Evolutionary conservation across 37 sponge, comb jelly and placozoan genomes (phyloP).

Genomic region (Hexactinellida sp.): DNA sequence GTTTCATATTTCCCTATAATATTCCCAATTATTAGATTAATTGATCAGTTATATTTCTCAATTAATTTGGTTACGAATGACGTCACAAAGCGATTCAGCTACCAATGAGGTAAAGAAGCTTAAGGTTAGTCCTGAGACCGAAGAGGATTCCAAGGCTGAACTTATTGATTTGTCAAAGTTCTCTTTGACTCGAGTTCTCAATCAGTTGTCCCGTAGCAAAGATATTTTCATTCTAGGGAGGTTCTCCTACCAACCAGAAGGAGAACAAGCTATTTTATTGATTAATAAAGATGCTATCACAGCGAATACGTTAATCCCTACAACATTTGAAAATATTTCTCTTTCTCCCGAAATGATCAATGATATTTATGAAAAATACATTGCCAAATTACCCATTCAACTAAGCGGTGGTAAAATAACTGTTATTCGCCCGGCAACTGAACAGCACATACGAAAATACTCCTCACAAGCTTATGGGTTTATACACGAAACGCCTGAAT

Average conservation of each 20-base stretch:
- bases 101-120: not conserved
- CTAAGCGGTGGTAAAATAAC: slow-evolving; percentile 32
- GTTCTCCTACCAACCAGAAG: not conserved
- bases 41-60: too few relatives aligned
- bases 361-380: slow-evolving; percentile 76
- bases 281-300: slow-evolving; percentile 3
- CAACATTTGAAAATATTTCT: not conserved
- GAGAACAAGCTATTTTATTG: not conserved
- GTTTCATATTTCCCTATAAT: too few relatives aligned
- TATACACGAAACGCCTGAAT: slow-evolving; percentile 62
- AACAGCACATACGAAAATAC: slow-evolving; percentile 73
- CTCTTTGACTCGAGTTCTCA: not conserved
- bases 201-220: not conserved
- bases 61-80: too few relatives aligned
- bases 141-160: not conserved
- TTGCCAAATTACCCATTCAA: slow-evolving; percentile 2
- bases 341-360: slow-evolving; percentile 19
- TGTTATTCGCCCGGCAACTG: slow-evolving; percentile 79
- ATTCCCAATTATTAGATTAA: too few relatives aligned
- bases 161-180: not conserved
- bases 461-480: slow-evolving; percentile 34
- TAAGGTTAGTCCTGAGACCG: not conserved
- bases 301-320: not conserved
- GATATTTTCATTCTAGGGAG: not conserved
- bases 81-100: too few relatives aligned